A percentile compares a stretch with the other conserved stretches of the same genome.
These are phyloP conservation scores for Dynastes maya DNA, from an alignment of 2,888 invertebrate species.

Conservation along the genomic window DNA sequence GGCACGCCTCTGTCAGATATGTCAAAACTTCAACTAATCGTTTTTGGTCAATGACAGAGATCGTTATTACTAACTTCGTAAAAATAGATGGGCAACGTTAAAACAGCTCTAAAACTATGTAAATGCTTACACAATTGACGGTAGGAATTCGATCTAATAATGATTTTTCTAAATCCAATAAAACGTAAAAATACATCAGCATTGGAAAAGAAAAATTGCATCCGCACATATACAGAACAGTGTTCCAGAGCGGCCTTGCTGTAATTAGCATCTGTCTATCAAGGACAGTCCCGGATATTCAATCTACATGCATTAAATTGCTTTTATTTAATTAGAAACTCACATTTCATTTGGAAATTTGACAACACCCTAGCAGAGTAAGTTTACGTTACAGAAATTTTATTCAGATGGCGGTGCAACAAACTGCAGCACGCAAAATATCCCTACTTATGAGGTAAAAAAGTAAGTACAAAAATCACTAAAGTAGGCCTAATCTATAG, in stretches of 20 bases:
- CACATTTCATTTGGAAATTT: constrained; percentile 67
- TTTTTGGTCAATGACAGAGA: constrained; percentile 39
- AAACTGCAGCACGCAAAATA: constrained; percentile 10
- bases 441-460: not conserved
- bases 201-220: not conserved
- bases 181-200: constrained; percentile 42
- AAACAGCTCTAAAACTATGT: not conserved
- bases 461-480: not conserved
- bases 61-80: not conserved
- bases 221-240: constrained; percentile 16
- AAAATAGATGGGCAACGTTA: not conserved
- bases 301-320: constrained; percentile 51
- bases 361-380: constrained; percentile 66
- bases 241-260: constrained; percentile 13
- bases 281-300: constrained; percentile 32
- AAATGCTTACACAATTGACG: constrained; percentile 33
- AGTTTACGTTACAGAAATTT: constrained; percentile 51
- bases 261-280: constrained; percentile 37
- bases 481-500: not conserved
- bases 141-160: constrained; percentile 23
- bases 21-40: constrained; percentile 46
- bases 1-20: constrained; percentile 50
- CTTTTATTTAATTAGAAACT: constrained; percentile 64
- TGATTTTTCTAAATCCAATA: constrained; percentile 43
- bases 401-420: constrained; percentile 43